Conservation (phyloP, 1,140 invertebrate genomes). For the Megathymus violae region DNA sequence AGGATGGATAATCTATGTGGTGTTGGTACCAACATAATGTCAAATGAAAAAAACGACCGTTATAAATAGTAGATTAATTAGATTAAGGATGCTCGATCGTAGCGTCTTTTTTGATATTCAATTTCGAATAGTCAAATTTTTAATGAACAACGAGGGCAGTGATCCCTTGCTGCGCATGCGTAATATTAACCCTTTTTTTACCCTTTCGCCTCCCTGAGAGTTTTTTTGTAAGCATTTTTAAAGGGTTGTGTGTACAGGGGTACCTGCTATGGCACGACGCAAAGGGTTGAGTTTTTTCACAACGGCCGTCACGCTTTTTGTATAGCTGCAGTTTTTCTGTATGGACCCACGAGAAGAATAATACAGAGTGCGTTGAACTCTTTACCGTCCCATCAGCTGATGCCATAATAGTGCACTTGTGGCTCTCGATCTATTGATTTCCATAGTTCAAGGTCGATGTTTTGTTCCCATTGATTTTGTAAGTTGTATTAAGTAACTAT, state of each 20-base stretch:
- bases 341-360: slow-evolving; percentile 60
- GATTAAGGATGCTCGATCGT: too few species aligned
- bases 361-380: slow-evolving; percentile 79
- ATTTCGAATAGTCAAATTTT: slow-evolving; percentile 49
- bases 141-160: slow-evolving; percentile 76
- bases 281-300: slow-evolving; percentile 77
- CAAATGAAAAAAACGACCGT: too few species aligned
- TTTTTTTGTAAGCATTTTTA: slow-evolving; percentile 80
- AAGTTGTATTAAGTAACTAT: too few species aligned
- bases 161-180: slow-evolving; percentile 76
- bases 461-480: slow-evolving; percentile 12
- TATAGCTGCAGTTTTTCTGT: slow-evolving; percentile 68
- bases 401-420: slow-evolving; percentile 77
- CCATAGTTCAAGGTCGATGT: slow-evolving; percentile 69
- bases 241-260: slow-evolving; percentile 76
- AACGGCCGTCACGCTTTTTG: slow-evolving; percentile 67
- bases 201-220: slow-evolving; percentile 75
- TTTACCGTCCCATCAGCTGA: slow-evolving; percentile 76
- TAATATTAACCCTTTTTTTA: slow-evolving; percentile 80
- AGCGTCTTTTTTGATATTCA: background rate
- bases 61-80: too few species aligned
- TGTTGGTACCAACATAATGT: too few species aligned
- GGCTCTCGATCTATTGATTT: slow-evolving; percentile 70
- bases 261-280: slow-evolving; percentile 73
- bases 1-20: too few species aligned